A percentile compares a stretch with the other conserved stretches of the same genome.
Conservation (phyloP, 2,888 invertebrate species). For the Drosophila nr. medialis region DNA sequence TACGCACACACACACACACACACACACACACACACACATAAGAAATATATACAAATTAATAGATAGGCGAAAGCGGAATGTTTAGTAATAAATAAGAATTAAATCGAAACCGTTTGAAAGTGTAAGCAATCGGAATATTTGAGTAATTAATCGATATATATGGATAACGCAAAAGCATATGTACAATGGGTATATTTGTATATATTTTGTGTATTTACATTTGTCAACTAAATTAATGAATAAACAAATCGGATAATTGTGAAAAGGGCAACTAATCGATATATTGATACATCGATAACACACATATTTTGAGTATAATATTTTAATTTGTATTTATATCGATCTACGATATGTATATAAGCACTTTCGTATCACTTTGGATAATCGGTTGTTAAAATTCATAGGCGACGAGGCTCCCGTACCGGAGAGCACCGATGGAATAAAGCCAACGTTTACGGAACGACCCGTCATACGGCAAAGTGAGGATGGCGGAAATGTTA, state of each 20-base stretch:
- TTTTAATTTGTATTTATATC: background rate
- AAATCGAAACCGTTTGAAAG: background rate
- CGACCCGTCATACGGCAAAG: slow-evolving; percentile 98
- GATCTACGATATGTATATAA: background rate
- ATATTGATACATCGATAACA: background rate
- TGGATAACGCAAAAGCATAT: background rate
- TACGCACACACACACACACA: background rate
- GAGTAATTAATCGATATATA: background rate
- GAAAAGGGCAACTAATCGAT: background rate
- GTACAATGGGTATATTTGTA: background rate
- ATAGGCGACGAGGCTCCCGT: slow-evolving; percentile 97
- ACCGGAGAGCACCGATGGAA: slow-evolving; percentile 91
- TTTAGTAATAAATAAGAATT: background rate
- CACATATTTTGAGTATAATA: background rate
- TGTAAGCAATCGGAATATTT: background rate
- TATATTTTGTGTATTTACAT: background rate
- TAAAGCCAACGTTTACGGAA: slow-evolving; percentile 99
- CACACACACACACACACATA: background rate
- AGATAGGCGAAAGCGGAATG: background rate
- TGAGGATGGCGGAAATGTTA: slow-evolving; percentile 97
- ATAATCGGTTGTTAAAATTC: slow-evolving; percentile 58
- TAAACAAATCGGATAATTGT: background rate
- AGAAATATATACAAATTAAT: background rate
- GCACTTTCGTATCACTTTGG: slow-evolving; percentile 69
- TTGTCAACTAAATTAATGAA: background rate